Percentiles rank a stretch among this genome's conserved stretches.
Evolutionary conservation across 1,140 invertebrate genomes (phyloP).

Genomic region (Aphelinus atriplicis): DNA sequence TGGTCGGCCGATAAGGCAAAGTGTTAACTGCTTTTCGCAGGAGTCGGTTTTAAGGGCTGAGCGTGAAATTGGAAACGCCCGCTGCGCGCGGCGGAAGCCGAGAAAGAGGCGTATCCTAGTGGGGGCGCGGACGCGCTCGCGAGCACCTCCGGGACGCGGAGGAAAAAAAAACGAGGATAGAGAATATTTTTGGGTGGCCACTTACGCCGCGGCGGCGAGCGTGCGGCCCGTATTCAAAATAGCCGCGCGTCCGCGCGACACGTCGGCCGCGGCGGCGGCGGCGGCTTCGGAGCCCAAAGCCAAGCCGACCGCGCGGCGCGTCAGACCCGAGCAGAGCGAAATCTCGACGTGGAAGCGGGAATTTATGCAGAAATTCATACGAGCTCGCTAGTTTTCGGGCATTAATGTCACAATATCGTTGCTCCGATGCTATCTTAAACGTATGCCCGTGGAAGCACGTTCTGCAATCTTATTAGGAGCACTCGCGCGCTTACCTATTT

Average conservation of each 20-base stretch:
- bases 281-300: background rate
- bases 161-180: conserved; percentile 54
- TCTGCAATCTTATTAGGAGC: too few species aligned
- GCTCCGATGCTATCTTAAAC: conserved; percentile 6
- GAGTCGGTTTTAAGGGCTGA: conserved; percentile 27
- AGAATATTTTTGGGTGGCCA: conserved; percentile 19
- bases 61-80: conserved; percentile 32
- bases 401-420: conserved; percentile 48
- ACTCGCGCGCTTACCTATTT: too few species aligned
- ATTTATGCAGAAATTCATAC: conserved; percentile 45
- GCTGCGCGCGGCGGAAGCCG: conserved; percentile 16
- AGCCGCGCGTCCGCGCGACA: background rate
- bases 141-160: conserved; percentile 48
- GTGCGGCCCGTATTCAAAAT: conserved; percentile 31
- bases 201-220: conserved; percentile 34
- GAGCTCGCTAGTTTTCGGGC: conserved; percentile 49
- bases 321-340: conserved; percentile 5
- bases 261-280: background rate
- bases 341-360: conserved; percentile 20
- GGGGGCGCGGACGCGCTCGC: background rate
- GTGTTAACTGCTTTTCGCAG: conserved; percentile 2
- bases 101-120: conserved; percentile 19
- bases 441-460: too few species aligned
- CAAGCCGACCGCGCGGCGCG: too few species aligned
- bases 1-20: background rate